Conservation (phyloP, 2,888 invertebrate species). For the Euspilapteryx auroguttella region DNA sequence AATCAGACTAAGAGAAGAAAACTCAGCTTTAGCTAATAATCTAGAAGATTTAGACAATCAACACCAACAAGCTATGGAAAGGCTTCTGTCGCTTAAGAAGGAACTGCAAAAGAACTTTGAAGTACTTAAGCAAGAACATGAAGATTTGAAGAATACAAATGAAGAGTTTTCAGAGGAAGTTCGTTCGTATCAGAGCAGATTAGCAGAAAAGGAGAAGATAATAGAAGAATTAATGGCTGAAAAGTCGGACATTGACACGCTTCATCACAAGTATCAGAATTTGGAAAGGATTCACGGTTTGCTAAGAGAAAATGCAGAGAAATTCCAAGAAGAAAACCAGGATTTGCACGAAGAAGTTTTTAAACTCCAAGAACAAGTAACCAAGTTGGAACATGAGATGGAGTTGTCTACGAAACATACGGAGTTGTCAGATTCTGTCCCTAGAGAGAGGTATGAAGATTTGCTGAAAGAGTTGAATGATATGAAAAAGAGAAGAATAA, state of each 20-base stretch:
- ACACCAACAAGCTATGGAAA: conserved; percentile 70
- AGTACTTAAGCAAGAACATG: conserved; percentile 43
- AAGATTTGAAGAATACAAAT: conserved; percentile 42
- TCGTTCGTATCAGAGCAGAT: conserved; percentile 31
- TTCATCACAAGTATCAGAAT: conserved; percentile 48
- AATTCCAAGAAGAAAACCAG: conserved; percentile 55
- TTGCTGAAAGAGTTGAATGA: conserved; percentile 30
- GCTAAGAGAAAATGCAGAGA: conserved; percentile 46
- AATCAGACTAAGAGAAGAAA: conserved; percentile 55
- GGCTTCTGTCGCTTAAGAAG: conserved; percentile 52
- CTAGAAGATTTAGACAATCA: conserved; percentile 75
- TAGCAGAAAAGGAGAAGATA: conserved; percentile 44
- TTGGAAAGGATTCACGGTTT: conserved; percentile 42
- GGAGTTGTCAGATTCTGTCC: conserved; percentile 25
- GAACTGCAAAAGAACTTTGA: conserved; percentile 56
- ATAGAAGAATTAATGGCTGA: conserved; percentile 19
- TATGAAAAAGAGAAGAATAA: conserved; percentile 26
- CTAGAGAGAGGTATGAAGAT: conserved; percentile 34
- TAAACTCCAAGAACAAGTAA: conserved; percentile 46
- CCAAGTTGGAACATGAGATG: conserved; percentile 44
- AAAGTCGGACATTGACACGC: conserved; percentile 34
- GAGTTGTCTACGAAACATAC: conserved; percentile 28
- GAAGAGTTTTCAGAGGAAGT: conserved; percentile 44
- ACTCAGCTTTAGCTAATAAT: conserved; percentile 55
- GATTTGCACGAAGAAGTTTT: conserved; percentile 54